Base-by-base conservation (phyloP, 2,797 vertebrate species). In the Limosa lapponica region DNA sequence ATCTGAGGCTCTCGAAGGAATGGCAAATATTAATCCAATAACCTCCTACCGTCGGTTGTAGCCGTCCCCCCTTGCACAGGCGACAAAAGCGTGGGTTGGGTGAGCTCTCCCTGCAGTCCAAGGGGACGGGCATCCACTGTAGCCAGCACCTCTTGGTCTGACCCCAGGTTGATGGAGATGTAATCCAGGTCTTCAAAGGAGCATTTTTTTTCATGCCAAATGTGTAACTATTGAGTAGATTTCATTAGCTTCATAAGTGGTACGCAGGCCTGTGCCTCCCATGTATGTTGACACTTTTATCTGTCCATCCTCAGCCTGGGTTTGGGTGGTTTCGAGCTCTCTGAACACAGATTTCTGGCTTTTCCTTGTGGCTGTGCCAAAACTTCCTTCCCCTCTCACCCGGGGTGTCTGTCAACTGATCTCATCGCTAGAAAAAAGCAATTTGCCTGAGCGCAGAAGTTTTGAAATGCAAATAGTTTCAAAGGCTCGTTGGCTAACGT, bases 11-110 rank as follows among this genome's bases (percentile, higher is more conserved):
- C 73, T 36, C 25, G 27, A 58, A 81, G 73, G 46, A 75, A 72
- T 75, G 46, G 37, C 43, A 46, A 39, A 55, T 69, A 34, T 58
- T 54, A 23, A 54, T 17, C 4, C 43, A 83, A 36, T 39, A 46
- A 25, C 46, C 10, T 69, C 16, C 44, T 59, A 1, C 49, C 19
- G 15, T 22, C 22, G 13, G 16, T 13, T 64, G 49, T 27, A 23
- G 70, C 87, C 3, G 2, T 41, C 55, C 5, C 11, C 11, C 11
- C 8, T 49, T 16, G 34, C 13, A 4, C n/a, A 46, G 46, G 54
- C 0, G 25, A 39, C 44, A 1, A 3, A 77, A 20, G 74, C 16
- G 0, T 6, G 48, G 6, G 13, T 0, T 27, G 23, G 58, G 39
- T 48, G 72, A 89, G 20, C 12, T 32, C 11, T 22, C 32, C 39